Percentiles rank a stretch among this genome's conserved stretches.
Evolutionary conservation across 2,113 vertebrate species (phyloP).

Genomic region (Fukomys damarensis): DNA sequence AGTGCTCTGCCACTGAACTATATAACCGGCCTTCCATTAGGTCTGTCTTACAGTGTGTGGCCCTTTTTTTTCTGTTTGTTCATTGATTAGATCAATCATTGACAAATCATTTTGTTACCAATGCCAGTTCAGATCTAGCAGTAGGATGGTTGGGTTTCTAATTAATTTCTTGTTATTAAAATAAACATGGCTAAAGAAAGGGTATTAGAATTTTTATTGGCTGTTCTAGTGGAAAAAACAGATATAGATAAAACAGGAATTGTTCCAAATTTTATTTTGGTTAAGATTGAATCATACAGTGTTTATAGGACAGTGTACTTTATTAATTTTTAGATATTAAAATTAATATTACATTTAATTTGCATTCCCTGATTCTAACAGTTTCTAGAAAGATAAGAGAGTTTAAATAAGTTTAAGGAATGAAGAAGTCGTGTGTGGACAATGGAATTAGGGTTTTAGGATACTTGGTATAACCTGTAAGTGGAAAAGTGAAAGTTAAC

Average conservation of each 20-base stretch:
- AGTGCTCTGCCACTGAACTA: not conserved
- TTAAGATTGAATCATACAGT: not conserved
- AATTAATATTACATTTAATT: not conserved
- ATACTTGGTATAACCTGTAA: not conserved
- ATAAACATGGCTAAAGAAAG: not conserved
- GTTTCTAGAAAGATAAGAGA: not conserved
- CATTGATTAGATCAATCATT: not conserved
- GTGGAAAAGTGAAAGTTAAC: not conserved
- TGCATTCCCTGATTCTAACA: not conserved
- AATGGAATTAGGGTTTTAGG: not conserved
- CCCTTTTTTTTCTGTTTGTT: not conserved
- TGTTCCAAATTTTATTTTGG: not conserved
- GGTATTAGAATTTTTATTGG: not conserved
- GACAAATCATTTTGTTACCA: not conserved
- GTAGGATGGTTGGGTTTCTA: not conserved
- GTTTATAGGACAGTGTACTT: not conserved
- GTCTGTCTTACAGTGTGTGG: no score
- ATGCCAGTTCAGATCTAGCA: no score
- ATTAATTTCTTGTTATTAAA: not conserved
- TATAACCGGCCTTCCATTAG: not conserved
- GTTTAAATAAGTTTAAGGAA: not conserved
- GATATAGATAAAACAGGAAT: not conserved
- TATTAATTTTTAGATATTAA: not conserved
- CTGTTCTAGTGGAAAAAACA: not conserved
- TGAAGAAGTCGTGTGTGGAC: fast-evolving